Evolutionary conservation across 2,113 vertebrate genomes (phyloP), one percentile per base, ranked within the genome.

Genomic region (Isurus oxyrinchus): DNA sequence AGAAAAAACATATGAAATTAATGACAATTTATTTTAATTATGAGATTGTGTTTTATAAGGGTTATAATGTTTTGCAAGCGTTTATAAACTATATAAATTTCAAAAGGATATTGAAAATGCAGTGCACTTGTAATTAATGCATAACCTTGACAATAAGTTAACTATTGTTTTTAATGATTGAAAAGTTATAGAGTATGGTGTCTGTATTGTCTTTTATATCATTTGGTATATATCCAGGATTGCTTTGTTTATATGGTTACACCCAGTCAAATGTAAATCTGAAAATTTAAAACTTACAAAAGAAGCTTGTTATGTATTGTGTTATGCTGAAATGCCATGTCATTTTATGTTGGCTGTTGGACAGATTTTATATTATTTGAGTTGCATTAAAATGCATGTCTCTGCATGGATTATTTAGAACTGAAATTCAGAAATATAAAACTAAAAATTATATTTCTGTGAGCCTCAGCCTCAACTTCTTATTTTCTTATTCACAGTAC

Each of bases 391-490:
- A 93, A 93, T 93, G 35, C 90, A 93, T 93, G 59, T 40, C 66
- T 94, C 90, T 94, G 90, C 90, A 94, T 44, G 59, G 35, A 94
- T n/a, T 94, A 66, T 66, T 94, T 94, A 94, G n/a, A 94, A 63
- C 59, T 94, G 35, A 63, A 93, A 63, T 93, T 63, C 59, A 66
- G 59, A 94, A 94, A 94, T 63, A 94, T 63, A 94, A 63, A 63
- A 23, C n/a, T 23, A 63, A 90, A 90, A 90, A 61, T 66, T 94
- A 94, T 94, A 40, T 94, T 94, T 94, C 90, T 23, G 23, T 23
- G 7, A 95, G 94, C 63, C 63, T 95, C 63, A 49, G 94, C 63
- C 35, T 61, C 59, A 72, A 55, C 67, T 53, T 35, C 94, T 95
- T 35, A 95, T 44, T 95, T 95, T 35, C 27, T 95, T 55, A 72